These are phyloP conservation scores for Parascotia fuliginaria DNA, from an alignment of 2,888 invertebrate genomes.

Conservation along the genomic window DNA sequence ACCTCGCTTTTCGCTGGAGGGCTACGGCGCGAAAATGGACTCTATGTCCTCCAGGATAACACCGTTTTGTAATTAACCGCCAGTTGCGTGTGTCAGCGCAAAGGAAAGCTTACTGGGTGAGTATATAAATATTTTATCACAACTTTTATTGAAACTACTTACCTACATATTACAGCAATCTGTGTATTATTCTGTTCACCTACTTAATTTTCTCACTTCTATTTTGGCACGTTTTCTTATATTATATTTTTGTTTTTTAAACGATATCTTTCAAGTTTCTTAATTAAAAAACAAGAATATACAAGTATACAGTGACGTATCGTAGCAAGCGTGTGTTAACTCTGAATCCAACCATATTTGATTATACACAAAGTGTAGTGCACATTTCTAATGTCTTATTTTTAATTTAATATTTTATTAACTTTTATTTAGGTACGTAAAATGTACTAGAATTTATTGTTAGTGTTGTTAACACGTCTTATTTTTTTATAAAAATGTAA, in stretches of 20 bases:
- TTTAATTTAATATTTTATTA: no score
- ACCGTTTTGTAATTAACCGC: slow-evolving; percentile 71
- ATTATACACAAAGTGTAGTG: no score
- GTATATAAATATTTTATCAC: slow-evolving; percentile 57
- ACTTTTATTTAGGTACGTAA: no score
- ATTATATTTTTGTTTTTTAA: background rate
- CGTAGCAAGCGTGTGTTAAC: no score
- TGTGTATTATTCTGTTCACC: slow-evolving; percentile 10
- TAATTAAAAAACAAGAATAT: no score
- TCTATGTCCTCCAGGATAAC: slow-evolving; percentile 69
- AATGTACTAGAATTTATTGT: no score
- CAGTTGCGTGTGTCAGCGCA: slow-evolving; percentile 59
- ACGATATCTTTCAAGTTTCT: no score
- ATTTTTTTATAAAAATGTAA: no score
- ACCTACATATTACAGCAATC: slow-evolving; percentile 17
- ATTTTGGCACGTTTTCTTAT: background rate
- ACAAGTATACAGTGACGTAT: no score
- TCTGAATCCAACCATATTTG: no score
- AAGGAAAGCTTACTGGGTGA: slow-evolving; percentile 60
- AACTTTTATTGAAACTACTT: slow-evolving; percentile 45
- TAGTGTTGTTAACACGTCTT: no score
- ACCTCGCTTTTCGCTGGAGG: slow-evolving; percentile 38
- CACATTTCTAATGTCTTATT: no score
- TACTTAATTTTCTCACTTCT: slow-evolving; percentile 13
- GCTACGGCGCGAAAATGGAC: slow-evolving; percentile 71